These are phyloP conservation scores for Leptosomus discolor DNA, from an alignment of 2,113 vertebrate species.

Conservation along the genomic window DNA sequence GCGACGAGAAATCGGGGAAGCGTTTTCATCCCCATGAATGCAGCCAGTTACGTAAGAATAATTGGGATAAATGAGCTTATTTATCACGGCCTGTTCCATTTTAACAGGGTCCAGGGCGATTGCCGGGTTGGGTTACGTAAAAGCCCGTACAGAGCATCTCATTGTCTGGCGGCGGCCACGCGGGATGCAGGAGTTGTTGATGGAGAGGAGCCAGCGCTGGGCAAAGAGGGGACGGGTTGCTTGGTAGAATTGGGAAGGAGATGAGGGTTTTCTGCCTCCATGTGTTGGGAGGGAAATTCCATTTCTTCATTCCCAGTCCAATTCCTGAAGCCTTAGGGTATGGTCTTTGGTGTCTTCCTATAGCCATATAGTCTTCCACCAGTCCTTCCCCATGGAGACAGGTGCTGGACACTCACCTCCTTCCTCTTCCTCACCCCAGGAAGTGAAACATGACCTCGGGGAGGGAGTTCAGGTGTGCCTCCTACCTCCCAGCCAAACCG, in stretches of 20 bases:
- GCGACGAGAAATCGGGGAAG: not conserved
- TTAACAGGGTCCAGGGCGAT: not conserved
- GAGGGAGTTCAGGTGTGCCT: not conserved
- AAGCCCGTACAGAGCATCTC: slow-evolving; percentile 38
- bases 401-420: not conserved
- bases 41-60: slow-evolving; percentile 51
- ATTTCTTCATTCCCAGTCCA: not conserved
- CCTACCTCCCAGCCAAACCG: not conserved
- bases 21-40: slow-evolving; percentile 49
- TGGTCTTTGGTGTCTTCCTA: not conserved
- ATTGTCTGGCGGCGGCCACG: not conserved
- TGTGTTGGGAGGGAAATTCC: not conserved
- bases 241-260: not conserved
- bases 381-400: fast-evolving
- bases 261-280: not conserved
- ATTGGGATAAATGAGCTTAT: slow-evolving; percentile 64
- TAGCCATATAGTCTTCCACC: not conserved
- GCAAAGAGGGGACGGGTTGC: not conserved
- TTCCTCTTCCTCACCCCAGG: not conserved
- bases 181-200: not conserved
- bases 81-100: slow-evolving; percentile 30
- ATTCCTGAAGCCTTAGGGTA: not conserved
- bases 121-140: slow-evolving; percentile 14
- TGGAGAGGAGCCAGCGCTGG: not conserved
- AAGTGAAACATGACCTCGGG: fast-evolving